These are phyloP conservation scores for Nowickia ferox DNA, from an alignment of 2,888 invertebrate species.

Conservation along the genomic window DNA sequence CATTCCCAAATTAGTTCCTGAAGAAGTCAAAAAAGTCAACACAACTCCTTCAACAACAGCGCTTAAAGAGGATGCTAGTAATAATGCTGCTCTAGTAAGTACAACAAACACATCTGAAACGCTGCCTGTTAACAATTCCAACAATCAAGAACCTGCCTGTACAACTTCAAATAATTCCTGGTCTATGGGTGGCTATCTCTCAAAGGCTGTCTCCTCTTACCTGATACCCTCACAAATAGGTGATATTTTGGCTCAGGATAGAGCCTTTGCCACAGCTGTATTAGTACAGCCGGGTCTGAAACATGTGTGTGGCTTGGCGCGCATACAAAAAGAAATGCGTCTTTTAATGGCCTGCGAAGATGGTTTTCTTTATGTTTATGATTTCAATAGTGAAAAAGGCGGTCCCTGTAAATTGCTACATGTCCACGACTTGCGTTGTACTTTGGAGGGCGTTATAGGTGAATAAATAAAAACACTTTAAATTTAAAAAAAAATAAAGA, in stretches of 20 bases:
- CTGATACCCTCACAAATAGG: constrained; percentile 81
- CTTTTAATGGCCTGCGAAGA: constrained; percentile 82
- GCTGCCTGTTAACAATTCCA: constrained; percentile 18
- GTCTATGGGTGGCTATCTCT: constrained; percentile 79
- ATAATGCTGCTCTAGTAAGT: neutral
- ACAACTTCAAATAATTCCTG: constrained; percentile 74
- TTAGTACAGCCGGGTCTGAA: constrained; percentile 81
- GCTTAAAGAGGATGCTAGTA: neutral
- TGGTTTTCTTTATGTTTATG: constrained; percentile 82
- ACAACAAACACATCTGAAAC: constrained; percentile 31
- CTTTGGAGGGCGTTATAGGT: constrained; percentile 82
- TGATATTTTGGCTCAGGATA: constrained; percentile 82
- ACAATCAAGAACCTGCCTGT: constrained; percentile 37
- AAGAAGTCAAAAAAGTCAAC: constrained; percentile 73
- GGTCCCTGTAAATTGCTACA: constrained; percentile 81
- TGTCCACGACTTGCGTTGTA: constrained; percentile 81
- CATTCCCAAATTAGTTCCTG: constrained; percentile 32
- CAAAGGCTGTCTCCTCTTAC: constrained; percentile 82
- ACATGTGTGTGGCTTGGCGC: constrained; percentile 81
- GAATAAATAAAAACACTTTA: constrained; percentile 2
- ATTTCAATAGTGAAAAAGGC: constrained; percentile 81
- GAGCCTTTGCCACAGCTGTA: constrained; percentile 82
- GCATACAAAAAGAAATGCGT: constrained; percentile 80
- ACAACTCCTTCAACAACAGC: constrained; percentile 32
- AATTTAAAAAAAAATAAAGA: neutral